Evolutionary conservation across 37 sponge, comb jelly and placozoan species (phyloP).

Genomic region (Bolinopsis microptera): DNA sequence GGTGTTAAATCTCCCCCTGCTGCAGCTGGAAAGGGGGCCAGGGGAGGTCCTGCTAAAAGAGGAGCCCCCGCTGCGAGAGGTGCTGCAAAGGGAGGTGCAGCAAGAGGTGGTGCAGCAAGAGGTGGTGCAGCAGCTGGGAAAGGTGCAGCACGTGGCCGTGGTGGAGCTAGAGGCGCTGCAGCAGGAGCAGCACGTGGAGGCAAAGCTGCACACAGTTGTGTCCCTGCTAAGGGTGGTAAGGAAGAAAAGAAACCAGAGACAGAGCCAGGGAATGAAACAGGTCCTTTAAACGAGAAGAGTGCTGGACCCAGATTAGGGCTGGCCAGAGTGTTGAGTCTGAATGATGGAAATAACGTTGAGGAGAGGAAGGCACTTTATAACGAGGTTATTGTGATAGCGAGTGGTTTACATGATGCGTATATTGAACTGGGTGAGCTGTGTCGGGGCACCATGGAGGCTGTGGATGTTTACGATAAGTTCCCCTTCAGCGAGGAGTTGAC

Average conservation of each 20-base stretch:
- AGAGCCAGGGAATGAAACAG: neutral
- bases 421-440: slow-evolving; percentile 92
- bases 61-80: slow-evolving; percentile 65
- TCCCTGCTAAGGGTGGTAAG: neutral
- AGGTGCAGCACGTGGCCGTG: slow-evolving; percentile 9
- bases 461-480: slow-evolving; percentile 83
- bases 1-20: neutral
- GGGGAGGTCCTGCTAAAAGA: slow-evolving; percentile 17
- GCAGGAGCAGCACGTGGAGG: neutral
- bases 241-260: slow-evolving; percentile 10
- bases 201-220: neutral
- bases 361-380: slow-evolving; percentile 74
- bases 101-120: slow-evolving; percentile 5
- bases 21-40: slow-evolving; percentile 53
- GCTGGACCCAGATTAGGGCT: slow-evolving; percentile 83
- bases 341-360: slow-evolving; percentile 35
- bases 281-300: slow-evolving; percentile 72
- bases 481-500: slow-evolving; percentile 85
- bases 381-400: slow-evolving; percentile 81
- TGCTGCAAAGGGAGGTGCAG: slow-evolving; percentile 65
- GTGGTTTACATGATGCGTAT: slow-evolving; percentile 91
- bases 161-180: neutral
- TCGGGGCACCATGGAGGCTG: slow-evolving; percentile 78
- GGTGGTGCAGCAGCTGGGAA: slow-evolving; percentile 29
- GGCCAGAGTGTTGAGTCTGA: slow-evolving; percentile 73